These are phyloP conservation scores for Dendrocincla tyrannina DNA, from an alignment of 2,797 vertebrate genomes.

Conservation along the genomic window DNA sequence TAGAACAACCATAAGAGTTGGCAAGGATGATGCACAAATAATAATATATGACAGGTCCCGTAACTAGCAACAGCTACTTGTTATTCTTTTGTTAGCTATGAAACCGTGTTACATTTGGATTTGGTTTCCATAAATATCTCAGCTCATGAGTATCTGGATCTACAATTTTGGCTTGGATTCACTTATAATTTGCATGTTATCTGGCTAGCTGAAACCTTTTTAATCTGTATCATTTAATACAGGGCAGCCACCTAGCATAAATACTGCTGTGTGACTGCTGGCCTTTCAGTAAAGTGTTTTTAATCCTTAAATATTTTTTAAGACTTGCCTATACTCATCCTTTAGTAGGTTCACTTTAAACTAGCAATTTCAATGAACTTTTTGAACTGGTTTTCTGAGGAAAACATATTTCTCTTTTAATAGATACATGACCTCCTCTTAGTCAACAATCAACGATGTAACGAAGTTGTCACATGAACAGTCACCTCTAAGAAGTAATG, in stretches of 20 bases:
- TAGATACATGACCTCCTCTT: not conserved
- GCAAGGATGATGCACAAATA: not conserved
- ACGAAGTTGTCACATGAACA: not conserved
- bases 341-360: not conserved
- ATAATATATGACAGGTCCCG: not conserved
- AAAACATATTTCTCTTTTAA: not conserved
- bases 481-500: not conserved
- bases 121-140: constrained; percentile 28
- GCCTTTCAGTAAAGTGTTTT: not conserved
- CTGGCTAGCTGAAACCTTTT: not conserved
- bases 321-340: not conserved
- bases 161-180: not conserved
- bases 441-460: not conserved
- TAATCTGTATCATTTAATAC: not conserved
- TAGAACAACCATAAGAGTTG: not conserved
- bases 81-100: constrained; percentile 6
- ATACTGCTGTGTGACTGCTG: not conserved
- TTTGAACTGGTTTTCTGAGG: not conserved
- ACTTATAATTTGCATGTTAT: constrained; percentile 23
- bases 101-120: constrained; percentile 33
- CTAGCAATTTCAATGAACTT: not conserved
- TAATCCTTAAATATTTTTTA: not conserved
- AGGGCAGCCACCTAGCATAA: constrained; percentile 16
- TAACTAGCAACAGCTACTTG: constrained; percentile 44
- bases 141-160: not conserved